Percentiles rank a stretch among this genome's conserved stretches.
Conservation (phyloP, 2,113 vertebrate species). For the Abramis brama region DNA sequence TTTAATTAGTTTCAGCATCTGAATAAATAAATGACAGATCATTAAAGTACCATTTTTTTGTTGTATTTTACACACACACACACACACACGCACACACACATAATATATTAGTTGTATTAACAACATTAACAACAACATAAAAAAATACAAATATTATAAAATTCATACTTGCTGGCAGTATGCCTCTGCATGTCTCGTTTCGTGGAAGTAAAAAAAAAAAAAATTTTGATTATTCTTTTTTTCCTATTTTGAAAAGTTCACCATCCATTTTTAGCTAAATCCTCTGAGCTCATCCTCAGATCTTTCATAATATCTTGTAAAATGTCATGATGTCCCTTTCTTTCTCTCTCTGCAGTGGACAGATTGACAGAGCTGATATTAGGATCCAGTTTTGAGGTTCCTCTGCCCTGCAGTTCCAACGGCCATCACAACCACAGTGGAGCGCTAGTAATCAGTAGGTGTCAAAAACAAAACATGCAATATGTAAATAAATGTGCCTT, state of each 20-base stretch:
- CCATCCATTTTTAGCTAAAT: neutral
- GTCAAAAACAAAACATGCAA: constrained; percentile 56
- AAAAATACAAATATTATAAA: neutral
- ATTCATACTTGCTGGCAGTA: neutral
- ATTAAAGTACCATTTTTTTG: too few species aligned
- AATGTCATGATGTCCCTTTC: constrained; percentile 9
- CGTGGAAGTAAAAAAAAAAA: neutral
- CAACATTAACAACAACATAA: too few species aligned
- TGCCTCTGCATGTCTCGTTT: neutral
- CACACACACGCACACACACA: too few species aligned
- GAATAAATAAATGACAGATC: neutral
- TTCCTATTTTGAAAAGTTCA: neutral
- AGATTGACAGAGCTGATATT: constrained; percentile 82
- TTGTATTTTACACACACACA: too few species aligned
- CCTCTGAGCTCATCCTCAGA: neutral
- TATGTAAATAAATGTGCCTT: constrained; percentile 1
- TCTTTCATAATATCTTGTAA: neutral
- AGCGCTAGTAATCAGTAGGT: constrained; percentile 73
- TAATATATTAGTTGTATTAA: too few species aligned
- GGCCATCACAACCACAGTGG: constrained; percentile 69
- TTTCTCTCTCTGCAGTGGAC: constrained; percentile 77
- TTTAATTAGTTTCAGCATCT: too few species aligned
- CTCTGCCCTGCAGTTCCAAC: constrained; percentile 55
- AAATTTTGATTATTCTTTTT: neutral
- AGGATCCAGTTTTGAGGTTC: constrained; percentile 71